phyloP scores from a whole-genome alignment of 2,797 vertebrate genomes.

The Rhodeus uyekii region DNA sequence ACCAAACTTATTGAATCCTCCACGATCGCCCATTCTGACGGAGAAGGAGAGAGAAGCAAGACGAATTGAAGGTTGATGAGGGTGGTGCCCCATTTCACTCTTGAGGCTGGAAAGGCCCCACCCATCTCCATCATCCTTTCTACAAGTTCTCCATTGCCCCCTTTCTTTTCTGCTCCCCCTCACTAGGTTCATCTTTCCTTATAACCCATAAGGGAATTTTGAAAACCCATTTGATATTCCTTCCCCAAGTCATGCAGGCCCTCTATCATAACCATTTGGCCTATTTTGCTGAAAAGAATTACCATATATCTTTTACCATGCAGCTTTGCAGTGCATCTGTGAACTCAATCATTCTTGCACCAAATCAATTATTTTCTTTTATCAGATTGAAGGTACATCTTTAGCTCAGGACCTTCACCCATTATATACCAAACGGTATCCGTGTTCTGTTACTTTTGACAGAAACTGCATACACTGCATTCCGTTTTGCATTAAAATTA shows the following conservation, averaged over 20 bases:
- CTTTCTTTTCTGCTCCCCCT: constrained; percentile 41
- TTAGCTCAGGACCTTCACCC: constrained; percentile 6
- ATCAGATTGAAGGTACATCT: constrained; percentile 8
- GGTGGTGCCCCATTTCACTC: constrained; percentile 72
- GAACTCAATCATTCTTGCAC: background rate
- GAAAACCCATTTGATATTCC: constrained; percentile 10
- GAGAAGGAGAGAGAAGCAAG: constrained; percentile 91
- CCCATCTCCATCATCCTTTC: constrained; percentile 67
- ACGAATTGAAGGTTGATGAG: constrained; percentile 86
- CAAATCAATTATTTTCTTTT: constrained; percentile 8
- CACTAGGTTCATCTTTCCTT: constrained; percentile 18
- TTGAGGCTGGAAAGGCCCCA: constrained; percentile 55
- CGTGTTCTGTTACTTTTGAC: constrained; percentile 12
- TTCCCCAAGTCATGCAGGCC: constrained; percentile 1
- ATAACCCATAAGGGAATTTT: constrained; percentile 16
- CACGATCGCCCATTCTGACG: constrained; percentile 96
- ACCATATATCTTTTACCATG: constrained; percentile 11
- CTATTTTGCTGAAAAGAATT: constrained; percentile 1
- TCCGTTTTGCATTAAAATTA: constrained; percentile 22
- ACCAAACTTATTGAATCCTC: constrained; percentile 99
- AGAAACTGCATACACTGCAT: constrained; percentile 27
- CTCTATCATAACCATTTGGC: constrained; percentile 14
- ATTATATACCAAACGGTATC: background rate
- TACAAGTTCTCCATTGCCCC: constrained; percentile 49
- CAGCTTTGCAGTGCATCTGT: constrained; percentile 29